Conservation (phyloP, 2,888 invertebrate species). For the Saturnia pavonia region DNA sequence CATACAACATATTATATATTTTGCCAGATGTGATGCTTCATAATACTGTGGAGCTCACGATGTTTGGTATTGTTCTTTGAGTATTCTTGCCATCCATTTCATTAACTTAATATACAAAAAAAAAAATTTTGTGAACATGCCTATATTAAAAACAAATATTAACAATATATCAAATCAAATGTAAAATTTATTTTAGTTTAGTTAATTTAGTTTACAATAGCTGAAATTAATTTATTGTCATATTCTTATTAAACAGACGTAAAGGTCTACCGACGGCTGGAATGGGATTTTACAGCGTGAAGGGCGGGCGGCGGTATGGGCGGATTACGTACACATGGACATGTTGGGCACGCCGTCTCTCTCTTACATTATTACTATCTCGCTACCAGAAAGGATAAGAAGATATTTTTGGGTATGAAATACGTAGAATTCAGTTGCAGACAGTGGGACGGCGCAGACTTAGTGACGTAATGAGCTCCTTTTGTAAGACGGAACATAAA, state of each 20-base stretch:
- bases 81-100: too few species aligned
- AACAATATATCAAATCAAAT: too few species aligned
- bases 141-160: too few species aligned
- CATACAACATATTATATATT: too few species aligned
- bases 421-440: slow-evolving; percentile 44
- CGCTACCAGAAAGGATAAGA: slow-evolving; percentile 20
- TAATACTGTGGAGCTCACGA: too few species aligned
- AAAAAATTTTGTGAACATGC: too few species aligned
- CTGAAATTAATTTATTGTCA: too few species aligned
- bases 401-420: slow-evolving; percentile 22
- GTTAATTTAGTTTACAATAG: too few species aligned
- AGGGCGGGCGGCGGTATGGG: slow-evolving; percentile 43
- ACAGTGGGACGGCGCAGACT: slow-evolving; percentile 66
- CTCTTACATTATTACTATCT: background rate
- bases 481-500: slow-evolving; percentile 54
- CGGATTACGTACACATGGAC: slow-evolving; percentile 23
- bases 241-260: slow-evolving; percentile 11
- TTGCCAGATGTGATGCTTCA: too few species aligned
- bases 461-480: slow-evolving; percentile 68
- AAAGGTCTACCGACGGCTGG: slow-evolving; percentile 20
- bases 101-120: too few species aligned
- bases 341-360: background rate
- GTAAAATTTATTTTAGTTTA: too few species aligned
- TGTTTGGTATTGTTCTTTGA: too few species aligned
- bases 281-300: slow-evolving; percentile 40